Evolutionary conservation across 2,797 vertebrate genomes (phyloP), one percentile per base, ranked within the genome.

Genomic region (Leucoraja ocellata): DNA sequence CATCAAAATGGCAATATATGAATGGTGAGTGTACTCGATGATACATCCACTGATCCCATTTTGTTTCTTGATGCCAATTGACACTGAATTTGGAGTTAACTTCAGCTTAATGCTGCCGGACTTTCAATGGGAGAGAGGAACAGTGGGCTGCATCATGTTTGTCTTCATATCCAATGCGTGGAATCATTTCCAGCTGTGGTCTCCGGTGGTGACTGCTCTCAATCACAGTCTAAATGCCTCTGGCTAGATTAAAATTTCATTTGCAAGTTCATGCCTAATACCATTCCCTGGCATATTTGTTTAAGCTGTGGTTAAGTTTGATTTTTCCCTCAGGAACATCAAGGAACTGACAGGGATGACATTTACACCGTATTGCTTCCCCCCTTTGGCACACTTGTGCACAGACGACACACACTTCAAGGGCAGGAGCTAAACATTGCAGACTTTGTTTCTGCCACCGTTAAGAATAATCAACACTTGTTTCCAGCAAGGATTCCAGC

Each of bases 231-330:
- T 36, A 36, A 73, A 32, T 7, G 61, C 63, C 8, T 63, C 63
- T 36, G 84, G 63, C 14, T 88, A 68, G 21, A 36, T 88, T 32
- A 88, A 88, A 68, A 88, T 88, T 68, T 88, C 61, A 88, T n/a
- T 88, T 11, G 25, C 63, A 68, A 88, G 32, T 16, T 88, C n/a
- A 68, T 9, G 65, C 32, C 25, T 11, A 88, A 32, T 36, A 3
- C 63, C 7, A 36, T 65, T 32, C 84, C 16, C 21, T 68, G 14
- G 21, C n/a, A 88, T 10, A 88, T 68, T 88, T 88, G 7, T 32
- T 21, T 63, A 36, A 32, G 63, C 13, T 68, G 63, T 46, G 36
- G 84, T 68, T 21, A 68, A 68, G 36, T 63, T 88, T 36, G 61
- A 68, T 32, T 32, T 68, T 88, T 68, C 61, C 63, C 65, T 36